Evolutionary conservation across 2,797 vertebrate species (phyloP).

Genomic region (Eulemur albifrons): DNA sequence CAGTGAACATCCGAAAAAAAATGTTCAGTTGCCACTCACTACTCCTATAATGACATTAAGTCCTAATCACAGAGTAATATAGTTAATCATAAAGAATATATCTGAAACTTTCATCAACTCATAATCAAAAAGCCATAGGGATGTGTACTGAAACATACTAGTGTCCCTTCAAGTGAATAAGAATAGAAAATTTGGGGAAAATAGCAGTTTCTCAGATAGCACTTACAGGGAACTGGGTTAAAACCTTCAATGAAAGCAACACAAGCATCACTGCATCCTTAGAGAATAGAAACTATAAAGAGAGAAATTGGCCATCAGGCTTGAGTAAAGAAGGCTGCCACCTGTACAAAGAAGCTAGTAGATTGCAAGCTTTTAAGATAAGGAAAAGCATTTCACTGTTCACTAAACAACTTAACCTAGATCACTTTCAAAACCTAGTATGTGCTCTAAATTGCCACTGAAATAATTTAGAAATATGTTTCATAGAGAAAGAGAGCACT

Average conservation of each 20-base stretch:
- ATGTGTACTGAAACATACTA: constrained; percentile 43
- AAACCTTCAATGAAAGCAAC: constrained; percentile 4
- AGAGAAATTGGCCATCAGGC: neutral
- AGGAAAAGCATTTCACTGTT: neutral
- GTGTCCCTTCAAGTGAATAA: constrained; percentile 34
- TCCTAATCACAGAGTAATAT: constrained; percentile 68
- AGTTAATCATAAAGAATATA: constrained; percentile 59
- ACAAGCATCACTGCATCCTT: neutral
- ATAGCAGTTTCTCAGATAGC: neutral
- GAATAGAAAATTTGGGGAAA: constrained; percentile 48
- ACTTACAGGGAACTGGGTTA: neutral
- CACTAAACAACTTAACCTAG: neutral
- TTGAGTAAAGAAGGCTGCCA: neutral
- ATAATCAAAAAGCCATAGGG: constrained; percentile 44
- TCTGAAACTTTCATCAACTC: constrained; percentile 62
- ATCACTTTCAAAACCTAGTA: neutral
- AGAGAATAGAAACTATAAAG: neutral
- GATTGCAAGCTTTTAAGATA: neutral
- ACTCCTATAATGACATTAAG: constrained; percentile 64
- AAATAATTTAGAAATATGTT: neutral
- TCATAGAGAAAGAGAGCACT: neutral
- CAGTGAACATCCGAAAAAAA: constrained; percentile 63
- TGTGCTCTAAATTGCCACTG: neutral
- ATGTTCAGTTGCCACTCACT: constrained; percentile 64
- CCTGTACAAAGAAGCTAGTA: neutral